A percentile compares a stretch with the other conserved stretches of the same genome.
phyloP scores from a whole-genome alignment of 2,888 invertebrate genomes.

The Holacanthella duospinosa region DNA sequence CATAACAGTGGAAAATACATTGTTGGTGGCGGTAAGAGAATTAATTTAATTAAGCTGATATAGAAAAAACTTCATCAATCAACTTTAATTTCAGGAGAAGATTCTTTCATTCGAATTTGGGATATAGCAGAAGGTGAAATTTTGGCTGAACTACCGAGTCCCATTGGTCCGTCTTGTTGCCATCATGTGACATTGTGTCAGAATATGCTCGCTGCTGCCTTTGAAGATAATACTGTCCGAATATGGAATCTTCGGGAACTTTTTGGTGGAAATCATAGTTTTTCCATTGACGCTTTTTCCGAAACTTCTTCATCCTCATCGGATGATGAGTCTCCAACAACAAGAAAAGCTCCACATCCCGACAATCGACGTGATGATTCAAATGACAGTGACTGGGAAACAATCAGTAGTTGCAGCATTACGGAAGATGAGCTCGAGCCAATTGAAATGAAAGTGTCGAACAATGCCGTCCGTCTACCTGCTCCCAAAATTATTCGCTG shows the following conservation, averaged over 20 bases:
- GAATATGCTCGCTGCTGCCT: slow-evolving; percentile 55
- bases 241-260: slow-evolving; percentile 50
- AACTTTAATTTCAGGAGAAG: slow-evolving; percentile 49
- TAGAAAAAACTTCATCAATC: not conserved
- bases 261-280: slow-evolving; percentile 15
- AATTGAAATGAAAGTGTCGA: not conserved
- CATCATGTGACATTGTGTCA: slow-evolving; percentile 42
- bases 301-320: not conserved
- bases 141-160: slow-evolving; percentile 53
- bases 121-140: slow-evolving; percentile 56
- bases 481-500: slow-evolving; percentile 1
- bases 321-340: not conserved
- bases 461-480: not conserved
- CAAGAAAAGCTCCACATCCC: not conserved
- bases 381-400: not conserved
- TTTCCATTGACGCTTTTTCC: not conserved
- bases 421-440: not conserved
- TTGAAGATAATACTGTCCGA: slow-evolving; percentile 54
- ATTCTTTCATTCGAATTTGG: slow-evolving; percentile 61
- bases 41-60: not conserved
- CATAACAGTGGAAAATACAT: slow-evolving; percentile 73
- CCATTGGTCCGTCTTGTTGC: slow-evolving; percentile 16
- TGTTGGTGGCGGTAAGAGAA: slow-evolving; percentile 62
- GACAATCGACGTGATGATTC: not conserved
- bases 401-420: not conserved